Percentiles rank a stretch among this genome's conserved stretches.
These are phyloP conservation scores for Acanthacorydalis orientalis DNA, from an alignment of 2,888 invertebrate genomes.

Conservation along the genomic window DNA sequence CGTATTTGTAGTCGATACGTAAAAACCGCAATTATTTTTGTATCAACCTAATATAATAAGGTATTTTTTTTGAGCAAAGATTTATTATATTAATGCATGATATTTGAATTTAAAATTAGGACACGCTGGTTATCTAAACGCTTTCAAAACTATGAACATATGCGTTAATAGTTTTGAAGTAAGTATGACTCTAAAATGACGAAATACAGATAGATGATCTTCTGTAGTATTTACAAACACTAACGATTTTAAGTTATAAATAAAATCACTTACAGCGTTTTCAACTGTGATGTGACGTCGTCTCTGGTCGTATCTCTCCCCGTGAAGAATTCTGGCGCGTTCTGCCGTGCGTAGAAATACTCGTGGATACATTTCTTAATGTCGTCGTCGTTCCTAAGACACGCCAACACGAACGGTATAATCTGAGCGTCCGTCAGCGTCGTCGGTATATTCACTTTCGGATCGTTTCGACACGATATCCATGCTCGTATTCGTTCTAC, in stretches of 20 bases:
- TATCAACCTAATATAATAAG: no score
- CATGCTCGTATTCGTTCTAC: slow-evolving; percentile 18
- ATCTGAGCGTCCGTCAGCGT: slow-evolving; percentile 41
- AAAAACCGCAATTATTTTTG: no score
- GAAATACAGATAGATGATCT: no score
- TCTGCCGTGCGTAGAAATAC: slow-evolving; percentile 39
- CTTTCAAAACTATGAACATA: no score
- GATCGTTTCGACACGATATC: slow-evolving; percentile 14
- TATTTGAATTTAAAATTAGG: no score
- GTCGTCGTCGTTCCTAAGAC: slow-evolving; percentile 38
- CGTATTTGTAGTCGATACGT: no score
- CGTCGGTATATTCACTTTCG: slow-evolving; percentile 25
- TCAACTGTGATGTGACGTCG: slow-evolving; percentile 26
- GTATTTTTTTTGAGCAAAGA: no score
- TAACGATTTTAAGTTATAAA: not conserved
- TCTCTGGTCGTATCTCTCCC: slow-evolving; percentile 29
- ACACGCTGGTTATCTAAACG: no score
- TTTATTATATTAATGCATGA: no score
- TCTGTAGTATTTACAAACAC: no score
- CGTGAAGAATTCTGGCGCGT: slow-evolving; percentile 44
- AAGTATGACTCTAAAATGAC: no score
- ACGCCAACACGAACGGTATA: slow-evolving; percentile 46
- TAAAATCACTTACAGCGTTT: slow-evolving; percentile 33
- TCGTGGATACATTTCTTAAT: slow-evolving; percentile 43
- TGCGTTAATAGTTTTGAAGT: no score